A percentile compares a stretch with the other conserved stretches of the same genome.
Conservation (phyloP, 2,888 invertebrate species). For the Rotaria macrura region DNA sequence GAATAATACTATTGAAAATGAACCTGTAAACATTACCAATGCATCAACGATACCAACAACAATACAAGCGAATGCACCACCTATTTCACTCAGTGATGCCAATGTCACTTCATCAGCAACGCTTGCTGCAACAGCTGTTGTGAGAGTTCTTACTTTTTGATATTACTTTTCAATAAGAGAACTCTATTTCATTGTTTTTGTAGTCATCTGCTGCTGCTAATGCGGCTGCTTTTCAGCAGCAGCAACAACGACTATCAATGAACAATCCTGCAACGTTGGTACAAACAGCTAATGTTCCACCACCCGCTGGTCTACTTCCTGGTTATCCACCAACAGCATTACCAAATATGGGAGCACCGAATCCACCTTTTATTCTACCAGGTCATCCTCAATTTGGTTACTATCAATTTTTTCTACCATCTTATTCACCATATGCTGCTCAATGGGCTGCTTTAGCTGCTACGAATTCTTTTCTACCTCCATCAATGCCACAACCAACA, state of each 20-base stretch:
- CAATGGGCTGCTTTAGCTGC: constrained; percentile 14
- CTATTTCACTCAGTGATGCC: neutral
- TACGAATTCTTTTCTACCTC: neutral
- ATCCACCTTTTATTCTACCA: neutral
- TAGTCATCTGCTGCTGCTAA: neutral
- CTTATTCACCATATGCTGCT: neutral
- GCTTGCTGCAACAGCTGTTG: neutral
- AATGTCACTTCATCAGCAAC: neutral
- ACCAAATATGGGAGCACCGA: neutral
- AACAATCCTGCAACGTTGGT: neutral
- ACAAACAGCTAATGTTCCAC: neutral
- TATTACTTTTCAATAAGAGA: neutral
- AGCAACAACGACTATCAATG: neutral
- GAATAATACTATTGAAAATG: neutral
- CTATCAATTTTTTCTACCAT: neutral
- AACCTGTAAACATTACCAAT: neutral
- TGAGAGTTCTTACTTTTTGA: neutral
- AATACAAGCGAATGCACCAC: neutral
- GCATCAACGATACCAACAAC: neutral
- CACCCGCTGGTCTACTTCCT: neutral
- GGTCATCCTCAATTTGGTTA: neutral
- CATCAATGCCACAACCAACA: neutral
- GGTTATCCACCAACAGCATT: neutral
- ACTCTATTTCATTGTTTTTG: neutral
- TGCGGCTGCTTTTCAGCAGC: neutral